These are phyloP conservation scores for Tetragnatha versicolor DNA, from an alignment of 1,140 invertebrate genomes.

Conservation along the genomic window DNA sequence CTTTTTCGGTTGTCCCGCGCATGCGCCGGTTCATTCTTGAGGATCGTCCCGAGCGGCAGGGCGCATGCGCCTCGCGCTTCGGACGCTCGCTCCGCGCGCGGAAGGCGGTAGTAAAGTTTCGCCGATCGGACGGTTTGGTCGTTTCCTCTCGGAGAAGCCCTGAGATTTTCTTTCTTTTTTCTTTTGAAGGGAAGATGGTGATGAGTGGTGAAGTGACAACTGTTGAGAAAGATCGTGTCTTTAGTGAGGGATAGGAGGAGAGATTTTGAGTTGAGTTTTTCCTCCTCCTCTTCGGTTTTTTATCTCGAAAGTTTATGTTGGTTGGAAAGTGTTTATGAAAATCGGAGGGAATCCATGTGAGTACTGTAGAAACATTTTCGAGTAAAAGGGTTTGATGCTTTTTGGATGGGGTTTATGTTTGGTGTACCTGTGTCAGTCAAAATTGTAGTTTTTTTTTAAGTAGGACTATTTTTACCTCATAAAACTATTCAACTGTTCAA, in stretches of 20 bases:
- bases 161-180: background rate
- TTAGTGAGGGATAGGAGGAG: background rate
- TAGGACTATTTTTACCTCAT: too few relatives aligned
- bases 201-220: too few relatives aligned
- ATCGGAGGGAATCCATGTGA: too few relatives aligned
- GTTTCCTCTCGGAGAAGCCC: background rate
- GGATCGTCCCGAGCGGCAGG: background rate
- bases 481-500: too few relatives aligned
- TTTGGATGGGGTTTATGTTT: too few relatives aligned
- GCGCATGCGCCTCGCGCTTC: slow-evolving; percentile 22
- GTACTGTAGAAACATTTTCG: too few relatives aligned
- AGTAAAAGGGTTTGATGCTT: too few relatives aligned
- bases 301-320: too few relatives aligned
- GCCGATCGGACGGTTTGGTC: background rate
- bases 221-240: background rate
- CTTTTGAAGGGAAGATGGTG: background rate
- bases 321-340: too few relatives aligned
- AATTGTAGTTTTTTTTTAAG: too few relatives aligned
- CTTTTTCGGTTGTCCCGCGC: background rate
- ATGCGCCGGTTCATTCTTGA: background rate
- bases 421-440: too few relatives aligned
- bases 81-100: background rate
- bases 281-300: too few relatives aligned
- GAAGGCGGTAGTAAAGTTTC: slow-evolving; percentile 27
- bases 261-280: background rate